Percentiles rank a stretch among this genome's conserved stretches.
Conservation (phyloP, 30 jellyfish, hydroid and myxozoan genomes). For the Cassiopea andromeda region DNA sequence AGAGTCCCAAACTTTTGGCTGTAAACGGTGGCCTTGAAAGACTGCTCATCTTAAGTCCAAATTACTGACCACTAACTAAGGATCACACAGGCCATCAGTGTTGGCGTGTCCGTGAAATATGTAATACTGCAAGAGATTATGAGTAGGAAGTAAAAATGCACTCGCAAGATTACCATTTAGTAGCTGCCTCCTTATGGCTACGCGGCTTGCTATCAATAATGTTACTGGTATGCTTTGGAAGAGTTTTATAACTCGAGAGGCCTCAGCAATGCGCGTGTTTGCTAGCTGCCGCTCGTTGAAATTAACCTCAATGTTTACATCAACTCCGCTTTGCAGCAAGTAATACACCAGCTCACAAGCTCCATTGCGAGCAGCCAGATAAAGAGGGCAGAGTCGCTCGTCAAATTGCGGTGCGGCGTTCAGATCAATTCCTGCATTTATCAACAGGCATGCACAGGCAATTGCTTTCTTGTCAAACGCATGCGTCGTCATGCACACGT, state of each 20-base stretch:
- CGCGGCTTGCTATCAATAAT: slow-evolving; percentile 54
- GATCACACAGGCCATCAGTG: slow-evolving; percentile 75
- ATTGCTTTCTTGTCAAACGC: slow-evolving; percentile 68
- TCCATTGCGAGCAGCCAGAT: slow-evolving; percentile 91
- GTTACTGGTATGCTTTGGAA: slow-evolving; percentile 65
- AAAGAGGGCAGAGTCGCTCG: slow-evolving; percentile 70
- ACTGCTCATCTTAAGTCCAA: not conserved
- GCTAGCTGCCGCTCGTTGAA: slow-evolving; percentile 61
- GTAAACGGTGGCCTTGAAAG: not conserved
- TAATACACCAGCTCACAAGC: slow-evolving; percentile 75
- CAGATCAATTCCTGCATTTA: slow-evolving; percentile 83
- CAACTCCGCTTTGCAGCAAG: slow-evolving; percentile 67
- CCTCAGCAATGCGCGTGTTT: slow-evolving; percentile 61
- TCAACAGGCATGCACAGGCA: slow-evolving; percentile 87
- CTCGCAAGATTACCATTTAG: slow-evolving; percentile 35
- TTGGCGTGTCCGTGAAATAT: slow-evolving; percentile 86
- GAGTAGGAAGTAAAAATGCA: slow-evolving; percentile 69
- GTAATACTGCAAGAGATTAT: slow-evolving; percentile 62
- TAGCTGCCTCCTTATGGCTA: slow-evolving; percentile 67
- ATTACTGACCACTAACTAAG: not conserved
- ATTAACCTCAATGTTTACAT: slow-evolving; percentile 44
- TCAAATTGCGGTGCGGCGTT: slow-evolving; percentile 58
- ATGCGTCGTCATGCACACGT: slow-evolving; percentile 84
- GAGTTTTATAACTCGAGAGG: slow-evolving; percentile 49
- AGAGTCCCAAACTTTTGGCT: too few relatives aligned